These are phyloP conservation scores for Acheta domesticus DNA, from an alignment of 2,888 invertebrate genomes.

Conservation along the genomic window DNA sequence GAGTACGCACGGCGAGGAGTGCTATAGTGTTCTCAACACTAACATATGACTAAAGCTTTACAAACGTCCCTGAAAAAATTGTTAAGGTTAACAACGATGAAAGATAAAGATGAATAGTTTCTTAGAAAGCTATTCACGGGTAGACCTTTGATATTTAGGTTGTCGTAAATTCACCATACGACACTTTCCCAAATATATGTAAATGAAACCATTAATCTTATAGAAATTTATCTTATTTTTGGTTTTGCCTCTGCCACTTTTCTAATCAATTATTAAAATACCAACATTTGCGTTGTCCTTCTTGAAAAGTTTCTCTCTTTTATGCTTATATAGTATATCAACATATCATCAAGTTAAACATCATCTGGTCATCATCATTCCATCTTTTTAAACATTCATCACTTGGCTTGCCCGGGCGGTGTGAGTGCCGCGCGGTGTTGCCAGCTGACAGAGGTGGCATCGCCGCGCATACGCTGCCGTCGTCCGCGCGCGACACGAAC, in stretches of 20 bases:
- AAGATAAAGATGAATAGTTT: conserved; percentile 18
- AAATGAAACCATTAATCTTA: conserved; percentile 1
- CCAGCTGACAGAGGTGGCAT: too few species aligned
- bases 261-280: conserved; percentile 2
- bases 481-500: neutral
- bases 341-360: neutral
- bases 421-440: neutral
- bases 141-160: conserved; percentile 18
- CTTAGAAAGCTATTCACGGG: conserved; percentile 7
- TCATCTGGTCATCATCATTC: neutral
- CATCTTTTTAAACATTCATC: neutral
- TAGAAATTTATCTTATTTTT: conserved; percentile 3
- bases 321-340: neutral
- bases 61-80: conserved; percentile 18
- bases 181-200: conserved; percentile 18
- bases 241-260: neutral
- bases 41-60: conserved; percentile 18
- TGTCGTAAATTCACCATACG: neutral
- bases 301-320: conserved; percentile 6
- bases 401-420: neutral
- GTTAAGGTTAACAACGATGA: conserved; percentile 11
- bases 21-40: conserved; percentile 6
- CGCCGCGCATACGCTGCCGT: neutral
- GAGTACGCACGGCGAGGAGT: neutral
- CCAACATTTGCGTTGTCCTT: conserved; percentile 10